phyloP scores from a whole-genome alignment of 2,888 invertebrate species.

The Sinotaia quadrata region DNA sequence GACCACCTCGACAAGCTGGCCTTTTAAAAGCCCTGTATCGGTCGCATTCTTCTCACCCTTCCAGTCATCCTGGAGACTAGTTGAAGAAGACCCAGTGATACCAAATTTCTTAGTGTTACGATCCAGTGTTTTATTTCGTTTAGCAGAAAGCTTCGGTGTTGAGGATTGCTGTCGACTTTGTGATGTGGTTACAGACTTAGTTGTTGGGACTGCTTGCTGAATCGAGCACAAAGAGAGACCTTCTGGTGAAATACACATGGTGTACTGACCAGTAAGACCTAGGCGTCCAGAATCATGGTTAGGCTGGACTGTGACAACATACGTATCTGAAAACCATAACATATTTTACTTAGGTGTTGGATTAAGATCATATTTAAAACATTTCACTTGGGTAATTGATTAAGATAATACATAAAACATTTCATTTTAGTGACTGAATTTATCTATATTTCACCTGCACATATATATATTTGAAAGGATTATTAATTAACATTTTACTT shows the following conservation, averaged over 20 bases:
- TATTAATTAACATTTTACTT: too few relatives aligned
- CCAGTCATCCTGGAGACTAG: background rate
- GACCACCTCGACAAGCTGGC: conserved; percentile 39
- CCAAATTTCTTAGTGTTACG: background rate
- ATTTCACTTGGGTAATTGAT: background rate
- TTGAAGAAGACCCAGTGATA: background rate
- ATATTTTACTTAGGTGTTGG: too few relatives aligned
- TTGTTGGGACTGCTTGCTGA: background rate
- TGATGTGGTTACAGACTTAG: background rate
- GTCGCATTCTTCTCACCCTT: conserved; percentile 12
- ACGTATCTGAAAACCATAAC: conserved; percentile 44
- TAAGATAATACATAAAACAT: too few relatives aligned
- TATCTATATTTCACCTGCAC: too few relatives aligned
- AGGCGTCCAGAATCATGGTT: conserved; percentile 47
- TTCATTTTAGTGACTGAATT: too few relatives aligned
- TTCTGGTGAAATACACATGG: conserved; percentile 47
- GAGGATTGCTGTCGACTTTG: background rate
- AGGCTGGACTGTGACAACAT: conserved; percentile 42
- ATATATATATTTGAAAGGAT: too few relatives aligned
- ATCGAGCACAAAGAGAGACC: conserved; percentile 43
- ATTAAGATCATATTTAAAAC: background rate
- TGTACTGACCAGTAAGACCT: conserved; percentile 44
- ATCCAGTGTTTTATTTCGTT: background rate
- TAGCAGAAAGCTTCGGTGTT: too few relatives aligned
- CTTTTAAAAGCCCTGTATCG: too few relatives aligned